Evolutionary conservation across 1,140 invertebrate genomes (phyloP).

Genomic region (Pseudomyrmex concolor): DNA sequence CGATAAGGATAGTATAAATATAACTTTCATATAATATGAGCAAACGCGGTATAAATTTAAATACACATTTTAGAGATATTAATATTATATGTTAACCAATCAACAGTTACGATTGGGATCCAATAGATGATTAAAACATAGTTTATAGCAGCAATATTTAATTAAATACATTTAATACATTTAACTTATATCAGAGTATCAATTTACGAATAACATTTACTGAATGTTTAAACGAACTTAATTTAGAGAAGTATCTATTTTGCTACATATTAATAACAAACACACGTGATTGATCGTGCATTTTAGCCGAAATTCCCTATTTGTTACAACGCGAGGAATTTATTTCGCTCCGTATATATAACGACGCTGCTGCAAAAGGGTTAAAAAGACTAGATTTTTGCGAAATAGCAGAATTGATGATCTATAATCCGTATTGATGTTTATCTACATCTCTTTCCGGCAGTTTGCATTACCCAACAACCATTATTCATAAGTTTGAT

Average conservation of each 20-base stretch:
- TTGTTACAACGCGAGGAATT: constrained; percentile 31
- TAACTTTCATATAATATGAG: background rate
- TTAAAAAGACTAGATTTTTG: constrained; percentile 34
- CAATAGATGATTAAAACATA: background rate
- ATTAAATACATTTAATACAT: constrained; percentile 18
- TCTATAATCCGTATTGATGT: constrained; percentile 53
- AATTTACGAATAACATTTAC: constrained; percentile 39
- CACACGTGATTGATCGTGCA: constrained; percentile 27
- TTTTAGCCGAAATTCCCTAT: constrained; percentile 33
- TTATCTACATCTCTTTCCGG: constrained; percentile 41
- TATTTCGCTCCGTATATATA: constrained; percentile 20
- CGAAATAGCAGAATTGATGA: constrained; percentile 42
- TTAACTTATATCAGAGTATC: constrained; percentile 25
- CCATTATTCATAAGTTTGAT: constrained; percentile 56
- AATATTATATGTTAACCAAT: constrained; percentile 28
- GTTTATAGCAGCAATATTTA: constrained; percentile 23
- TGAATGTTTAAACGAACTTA: constrained; percentile 48
- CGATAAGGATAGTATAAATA: background rate
- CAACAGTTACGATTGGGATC: background rate
- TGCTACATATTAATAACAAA: constrained; percentile 7
- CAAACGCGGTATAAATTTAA: background rate
- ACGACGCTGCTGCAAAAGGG: constrained; percentile 20
- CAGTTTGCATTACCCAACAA: constrained; percentile 48
- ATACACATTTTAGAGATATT: constrained; percentile 24
- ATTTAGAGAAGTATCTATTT: constrained; percentile 11